A percentile compares a stretch with the other conserved stretches of the same genome.
Conservation (phyloP, 2,888 invertebrate species). For the Diachrysia chrysitis region DNA sequence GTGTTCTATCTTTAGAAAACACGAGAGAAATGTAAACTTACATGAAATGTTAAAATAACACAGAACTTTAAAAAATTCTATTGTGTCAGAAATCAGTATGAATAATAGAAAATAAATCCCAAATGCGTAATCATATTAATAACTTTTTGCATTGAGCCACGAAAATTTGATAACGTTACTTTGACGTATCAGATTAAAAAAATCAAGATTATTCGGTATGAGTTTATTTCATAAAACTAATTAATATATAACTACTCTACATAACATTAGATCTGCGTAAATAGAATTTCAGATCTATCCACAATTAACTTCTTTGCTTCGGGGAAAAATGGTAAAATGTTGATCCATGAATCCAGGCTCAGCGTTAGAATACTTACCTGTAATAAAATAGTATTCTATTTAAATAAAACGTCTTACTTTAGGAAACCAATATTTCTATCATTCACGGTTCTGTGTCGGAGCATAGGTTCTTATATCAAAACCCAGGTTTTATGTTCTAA, state of each 20-base stretch:
- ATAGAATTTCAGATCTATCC: conserved; percentile 76
- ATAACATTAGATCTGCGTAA: conserved; percentile 69
- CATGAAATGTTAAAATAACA: too few species aligned
- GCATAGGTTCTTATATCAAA: too few species aligned
- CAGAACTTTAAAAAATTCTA: too few species aligned
- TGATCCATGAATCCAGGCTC: conserved; percentile 78
- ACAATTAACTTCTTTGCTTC: conserved; percentile 73
- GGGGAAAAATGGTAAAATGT: conserved; percentile 81
- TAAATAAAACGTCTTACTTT: too few species aligned
- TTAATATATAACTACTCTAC: conserved; percentile 24
- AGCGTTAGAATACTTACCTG: conserved; percentile 79
- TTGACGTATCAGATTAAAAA: background rate
- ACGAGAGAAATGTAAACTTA: too few species aligned
- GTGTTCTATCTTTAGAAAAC: background rate
- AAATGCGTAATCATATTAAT: too few species aligned
- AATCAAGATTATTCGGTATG: background rate
- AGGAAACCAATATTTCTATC: too few species aligned
- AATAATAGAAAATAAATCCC: too few species aligned
- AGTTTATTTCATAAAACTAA: conserved; percentile 12
- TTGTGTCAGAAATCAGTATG: too few species aligned
- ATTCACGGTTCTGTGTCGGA: too few species aligned
- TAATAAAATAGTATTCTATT: background rate
- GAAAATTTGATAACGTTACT: background rate
- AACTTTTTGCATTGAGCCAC: too few species aligned
- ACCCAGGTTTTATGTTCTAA: too few species aligned